Conservation (phyloP, 2,797 vertebrate genomes). For the Danio choprae region DNA sequence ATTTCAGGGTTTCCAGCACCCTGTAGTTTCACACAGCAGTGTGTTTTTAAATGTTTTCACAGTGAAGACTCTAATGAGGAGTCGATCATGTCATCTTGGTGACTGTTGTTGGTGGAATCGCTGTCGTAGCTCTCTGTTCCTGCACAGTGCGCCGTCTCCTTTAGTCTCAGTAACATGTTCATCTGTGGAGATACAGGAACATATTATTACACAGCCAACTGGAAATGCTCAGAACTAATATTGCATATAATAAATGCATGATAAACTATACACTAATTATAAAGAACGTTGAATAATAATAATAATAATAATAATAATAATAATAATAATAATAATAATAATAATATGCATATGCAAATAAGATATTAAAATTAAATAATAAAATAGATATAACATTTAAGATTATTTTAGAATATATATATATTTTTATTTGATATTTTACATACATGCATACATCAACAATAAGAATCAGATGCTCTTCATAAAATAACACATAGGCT, state of each 20-base stretch:
- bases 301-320: no score
- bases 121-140: slow-evolving; percentile 88
- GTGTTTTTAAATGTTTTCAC: not conserved
- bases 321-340: no score
- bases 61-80: slow-evolving; percentile 33
- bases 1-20: slow-evolving; percentile 24
- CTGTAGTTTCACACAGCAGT: not conserved
- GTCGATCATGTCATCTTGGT: slow-evolving; percentile 74
- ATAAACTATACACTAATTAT: not conserved
- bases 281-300: no score
- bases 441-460: no score
- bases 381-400: no score
- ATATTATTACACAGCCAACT: not conserved
- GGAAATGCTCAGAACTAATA: no score
- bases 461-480: no score
- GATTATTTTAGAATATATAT: no score
- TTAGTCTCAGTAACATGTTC: slow-evolving; percentile 89
- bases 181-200: slow-evolving; percentile 73
- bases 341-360: no score
- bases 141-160: slow-evolving; percentile 87
- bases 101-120: slow-evolving; percentile 88
- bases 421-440: no score
- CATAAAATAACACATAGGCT: no score
- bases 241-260: not conserved
- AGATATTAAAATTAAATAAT: no score